Base-by-base conservation (phyloP, 2,113 vertebrate species). In the Scolopax mira region DNA sequence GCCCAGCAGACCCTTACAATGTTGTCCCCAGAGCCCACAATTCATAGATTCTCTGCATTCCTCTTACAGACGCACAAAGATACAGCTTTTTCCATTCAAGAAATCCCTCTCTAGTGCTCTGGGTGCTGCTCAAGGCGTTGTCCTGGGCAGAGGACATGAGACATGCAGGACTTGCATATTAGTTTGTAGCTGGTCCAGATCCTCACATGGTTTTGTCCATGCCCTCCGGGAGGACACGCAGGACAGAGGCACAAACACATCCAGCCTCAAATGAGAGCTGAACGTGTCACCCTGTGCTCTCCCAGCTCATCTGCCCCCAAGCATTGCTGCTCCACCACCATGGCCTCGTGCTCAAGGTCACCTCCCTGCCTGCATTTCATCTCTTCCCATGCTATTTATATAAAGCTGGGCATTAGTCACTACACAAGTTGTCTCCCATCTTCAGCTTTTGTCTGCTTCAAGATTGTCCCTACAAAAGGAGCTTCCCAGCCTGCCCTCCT, bases 71-170 rank as follows among this genome's bases (percentile, higher is more conserved):
- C 33, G 15, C n/a, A 33, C 10, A 30, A 27, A n/a, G n/a, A 13
- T 0, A 23, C 4, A 42, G 51, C 48, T 21, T 41, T 10, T 23
- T 24, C 78, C 57, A 66, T 7, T 2, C 58, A 61, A 31, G 52
- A 58, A 41, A 28, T 31, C 42, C 46, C 69, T 41, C 62, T 3
- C 2, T 0, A 44, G 39, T 0, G 19, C 66, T 66, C 19, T 1
- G 10, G 22, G 66, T 0, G 0, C 52, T 31, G 30, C 78, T 39
- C 2, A 0, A n/a, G 72, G 82, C 46, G 10, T 5, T 30, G 72
- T 67, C 48, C 67, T 46, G 1, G 3, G 28, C 65, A 30, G 51
- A 74, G 51, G 21, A 79, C 48, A 22, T 0, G 11, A 82, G 61
- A 48, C 16, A 22, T 6, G 42, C 70, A 44, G 25, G 3, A 12